Percentiles rank a stretch among this genome's conserved stretches.
These are phyloP conservation scores for Eupeodes corollae DNA, from an alignment of 1,140 invertebrate species.

Conservation along the genomic window DNA sequence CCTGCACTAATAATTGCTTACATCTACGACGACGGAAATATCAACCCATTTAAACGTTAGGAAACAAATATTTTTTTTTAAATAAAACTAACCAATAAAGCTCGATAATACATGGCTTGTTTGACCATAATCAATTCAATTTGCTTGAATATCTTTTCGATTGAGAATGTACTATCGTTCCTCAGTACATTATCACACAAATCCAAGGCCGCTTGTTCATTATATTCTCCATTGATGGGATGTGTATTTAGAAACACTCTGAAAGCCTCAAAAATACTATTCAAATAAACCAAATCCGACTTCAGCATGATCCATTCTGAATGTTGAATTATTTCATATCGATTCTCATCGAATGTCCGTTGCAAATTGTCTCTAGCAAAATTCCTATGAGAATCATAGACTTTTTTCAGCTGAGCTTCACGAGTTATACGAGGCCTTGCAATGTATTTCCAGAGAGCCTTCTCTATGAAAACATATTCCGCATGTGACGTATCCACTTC, in stretches of 20 bases:
- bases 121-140: conserved; percentile 27
- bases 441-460: conserved; percentile 26
- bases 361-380: conserved; percentile 17
- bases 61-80: background rate
- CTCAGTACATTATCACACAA: conserved; percentile 48
- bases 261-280: conserved; percentile 22
- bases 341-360: conserved; percentile 11
- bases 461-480: conserved; percentile 39
- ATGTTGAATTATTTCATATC: conserved; percentile 22
- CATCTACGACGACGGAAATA: too few species aligned
- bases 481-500: conserved; percentile 44
- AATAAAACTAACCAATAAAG: conserved; percentile 46
- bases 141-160: conserved; percentile 24
- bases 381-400: conserved; percentile 21
- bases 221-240: conserved; percentile 12
- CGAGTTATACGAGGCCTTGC: conserved; percentile 17
- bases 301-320: conserved; percentile 33
- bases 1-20: too few species aligned
- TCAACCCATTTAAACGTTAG: too few species aligned
- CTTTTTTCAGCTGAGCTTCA: conserved; percentile 23
- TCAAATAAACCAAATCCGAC: conserved; percentile 18
- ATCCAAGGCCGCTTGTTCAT: conserved; percentile 45
- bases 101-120: conserved; percentile 48
- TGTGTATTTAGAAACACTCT: conserved; percentile 19
- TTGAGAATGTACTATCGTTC: conserved; percentile 28